Base-by-base conservation (phyloP, 2,888 invertebrate genomes). In the Heliconius ismenius region DNA sequence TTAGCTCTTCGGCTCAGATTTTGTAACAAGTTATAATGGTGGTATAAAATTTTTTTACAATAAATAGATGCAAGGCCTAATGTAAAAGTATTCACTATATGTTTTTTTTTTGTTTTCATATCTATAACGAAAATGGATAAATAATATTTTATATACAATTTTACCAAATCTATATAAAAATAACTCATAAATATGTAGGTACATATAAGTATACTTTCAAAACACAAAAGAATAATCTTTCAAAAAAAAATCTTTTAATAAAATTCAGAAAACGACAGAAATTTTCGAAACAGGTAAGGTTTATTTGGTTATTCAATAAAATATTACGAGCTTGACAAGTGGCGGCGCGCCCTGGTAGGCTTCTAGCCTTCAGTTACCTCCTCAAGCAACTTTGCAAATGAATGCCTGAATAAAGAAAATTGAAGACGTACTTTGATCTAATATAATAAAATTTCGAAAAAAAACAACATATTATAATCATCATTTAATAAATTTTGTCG, bases 271-370 rank as follows among this genome's bases (percentile, higher is more conserved):
- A 67, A 73, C 78, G 78, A 79, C 84, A 85, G 81, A 83, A 87
- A 88, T 90, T 89, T 88, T 87, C 10, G 88, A 88, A 89, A 88
- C 84, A 83, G 84, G 84, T 86, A 84, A 86, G 86, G 89, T 92
- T 92, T 92, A 93, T 92, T 93, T 90, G 91, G 92, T 93, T 91
- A 92, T 92, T 91, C 91, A 92, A 93, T 93, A 93, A 93, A 93
- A 93, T 93, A 93, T 93, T 92, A 93, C 91, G 93, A 92, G 91
- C 85, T 89, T 92, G 92, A 93, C 92, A 92, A 92, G 89, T 91
- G 89, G 90, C 91, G 88, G 82, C 81, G 90, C 87, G 90, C 91
- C 89, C 88, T 85, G 91, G 87, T 87, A 58, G 83, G 83, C 80
- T 87, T 82, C 87, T 87, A 89, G 87, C 90, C 88, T 90, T 87